Conservation (phyloP, 1,140 invertebrate species). For the Heliconius hewitsoni region DNA sequence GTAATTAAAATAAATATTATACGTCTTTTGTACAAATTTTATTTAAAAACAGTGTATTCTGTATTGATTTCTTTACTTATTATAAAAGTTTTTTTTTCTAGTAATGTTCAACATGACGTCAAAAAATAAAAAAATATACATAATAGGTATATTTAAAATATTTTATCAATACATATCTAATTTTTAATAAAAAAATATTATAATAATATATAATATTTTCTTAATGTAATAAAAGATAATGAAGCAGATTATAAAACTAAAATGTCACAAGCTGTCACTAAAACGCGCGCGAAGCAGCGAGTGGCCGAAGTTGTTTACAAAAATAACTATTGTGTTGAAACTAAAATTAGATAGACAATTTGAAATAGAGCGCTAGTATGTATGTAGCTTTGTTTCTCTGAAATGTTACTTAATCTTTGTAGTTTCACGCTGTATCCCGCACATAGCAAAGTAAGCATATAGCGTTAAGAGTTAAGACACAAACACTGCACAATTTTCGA, state of each 20-base stretch:
- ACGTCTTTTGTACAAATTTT: too few species aligned
- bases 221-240: not conserved
- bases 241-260: not conserved
- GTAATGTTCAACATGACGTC: too few species aligned
- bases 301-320: slow-evolving; percentile 16
- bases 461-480: not conserved
- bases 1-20: not conserved
- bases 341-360: slow-evolving; percentile 12
- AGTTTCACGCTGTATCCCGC: not conserved
- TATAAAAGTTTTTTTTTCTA: too few species aligned
- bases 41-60: too few species aligned
- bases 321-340: slow-evolving; percentile 26
- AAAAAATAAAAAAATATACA: too few species aligned
- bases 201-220: not conserved
- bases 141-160: too few species aligned
- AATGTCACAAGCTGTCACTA: slow-evolving; percentile 2
- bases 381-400: not conserved
- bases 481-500: too few species aligned
- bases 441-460: not conserved
- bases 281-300: slow-evolving; percentile 9
- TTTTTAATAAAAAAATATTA: too few species aligned
- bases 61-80: too few species aligned
- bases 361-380: not conserved
- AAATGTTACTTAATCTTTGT: not conserved
- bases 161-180: too few species aligned